phyloP scores from a whole-genome alignment of 2,888 invertebrate genomes.

The Nowickia ferox region DNA sequence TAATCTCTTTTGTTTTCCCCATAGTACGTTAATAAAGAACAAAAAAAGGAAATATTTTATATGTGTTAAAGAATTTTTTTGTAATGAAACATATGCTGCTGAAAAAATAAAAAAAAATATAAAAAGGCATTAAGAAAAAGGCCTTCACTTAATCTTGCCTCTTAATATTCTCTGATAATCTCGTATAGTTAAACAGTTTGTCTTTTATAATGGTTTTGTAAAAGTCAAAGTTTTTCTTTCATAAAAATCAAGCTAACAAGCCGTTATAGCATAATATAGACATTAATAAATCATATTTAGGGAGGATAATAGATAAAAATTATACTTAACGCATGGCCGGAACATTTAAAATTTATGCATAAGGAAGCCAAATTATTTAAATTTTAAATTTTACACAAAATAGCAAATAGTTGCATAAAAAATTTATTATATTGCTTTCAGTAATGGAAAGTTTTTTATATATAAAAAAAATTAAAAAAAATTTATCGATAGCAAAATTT shows the following conservation, averaged over 20 bases:
- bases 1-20: conserved; percentile 18
- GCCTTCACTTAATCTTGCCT: conserved; percentile 42
- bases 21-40: background rate
- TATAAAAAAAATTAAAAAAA: no score
- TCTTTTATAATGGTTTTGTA: background rate
- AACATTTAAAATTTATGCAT: background rate
- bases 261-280: background rate
- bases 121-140: background rate
- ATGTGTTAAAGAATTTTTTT: background rate
- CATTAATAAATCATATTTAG: background rate
- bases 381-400: background rate
- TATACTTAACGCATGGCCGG: background rate
- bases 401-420: no score
- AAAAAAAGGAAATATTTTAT: background rate
- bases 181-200: background rate
- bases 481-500: background rate
- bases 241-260: conserved; percentile 3
- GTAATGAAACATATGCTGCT: conserved; percentile 1
- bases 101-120: background rate
- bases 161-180: conserved; percentile 16
- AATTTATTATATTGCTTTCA: no score
- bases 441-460: no score
- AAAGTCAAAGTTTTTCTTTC: conserved; percentile 22
- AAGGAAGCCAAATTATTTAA: background rate
- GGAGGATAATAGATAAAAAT: background rate